Base-by-base conservation (phyloP, 2,888 invertebrate species). In the Stomorhina lunata region DNA sequence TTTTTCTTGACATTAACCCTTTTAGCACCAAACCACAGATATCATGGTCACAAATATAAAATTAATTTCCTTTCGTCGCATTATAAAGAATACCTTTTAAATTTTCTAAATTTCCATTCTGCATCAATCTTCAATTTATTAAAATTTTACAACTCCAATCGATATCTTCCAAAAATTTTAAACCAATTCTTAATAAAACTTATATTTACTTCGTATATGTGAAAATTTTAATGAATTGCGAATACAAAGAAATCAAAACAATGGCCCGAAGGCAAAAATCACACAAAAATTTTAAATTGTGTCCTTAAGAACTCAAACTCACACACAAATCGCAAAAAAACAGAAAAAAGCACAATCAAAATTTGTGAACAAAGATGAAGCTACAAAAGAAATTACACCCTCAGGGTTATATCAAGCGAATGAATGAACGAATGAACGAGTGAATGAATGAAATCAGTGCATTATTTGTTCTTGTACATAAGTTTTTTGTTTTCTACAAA, bases 221-320 rank as follows among this genome's bases (percentile, higher is more conserved):
- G n/a, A n/a, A 71, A 69, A 68, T 71, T 79, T 86, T 89, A 90
- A 90, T 89, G 88, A 89, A 88, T 89, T 90, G 88, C 87, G 88
- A 90, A 88, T 88, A 89, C 88, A 87, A 87, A 86, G 88, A 86
- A 82, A 87, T 86, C 86, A 89, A 90, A 90, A 90, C 90, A 90
- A 90, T 87, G 88, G 90, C 88, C n/a, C 86, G 81, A 45, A 86
- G 88, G 90, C 87, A 86, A 77, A 43, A 50, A n/a, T n/a, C n/a
- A n/a, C n/a, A 87, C 88, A 88, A 88, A 75, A 90, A 90, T 89
- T 90, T 86, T 87, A 89, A 89, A 88, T 87, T 87, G 84, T 86
- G 65, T 69, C 79, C 79, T 77, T 68, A 57, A 80, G 79, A 77
- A 66, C 65, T 72, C 66, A 83, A 75, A 27, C 68, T 45, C 27